Base-by-base conservation (phyloP, 2,797 vertebrate species). In the Psittacula echo region DNA sequence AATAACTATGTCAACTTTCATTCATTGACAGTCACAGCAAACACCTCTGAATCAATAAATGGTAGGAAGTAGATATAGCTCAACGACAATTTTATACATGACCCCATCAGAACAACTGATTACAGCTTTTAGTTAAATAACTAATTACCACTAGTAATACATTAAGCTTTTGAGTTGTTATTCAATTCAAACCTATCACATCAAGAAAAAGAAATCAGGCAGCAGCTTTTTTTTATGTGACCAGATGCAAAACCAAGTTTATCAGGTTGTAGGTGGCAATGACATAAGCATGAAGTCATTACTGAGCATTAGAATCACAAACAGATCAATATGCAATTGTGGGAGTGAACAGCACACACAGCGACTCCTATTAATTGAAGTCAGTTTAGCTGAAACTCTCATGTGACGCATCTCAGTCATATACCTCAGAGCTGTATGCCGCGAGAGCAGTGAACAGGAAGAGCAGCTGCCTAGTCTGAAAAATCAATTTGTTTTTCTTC, bases 391-490 rank as follows among this genome's bases (percentile, higher is more conserved):
- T 71, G 73, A 71, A 93, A 51, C 20, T 66, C 47, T 90, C 54
- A 26, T 20, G 39, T 56, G 64, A 87, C 0, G 0, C 42, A 47
- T 32, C 89, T 95, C 39, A 9, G 72, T 82, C 90, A 67, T 51
- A 58, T 12, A 96, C 53, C 78, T 51, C 0, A 2, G 79, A 94
- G 90, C 11, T 39, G 48, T 66, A 81, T 24, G 73, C 44, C 15
- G 3, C 54, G 17, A 18, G 7, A 91, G 56, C 16, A 39, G 12
- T 16, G 3, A 75, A 75, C 73, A 89, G 87, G 65, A 93, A 91
- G 50, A 96, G 91, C 82, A 96, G 87, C 18, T 79, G 79, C 79
- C 83, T 94, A 95, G 54, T 9, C 61, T 39, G 76, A 83, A 94
- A 90, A 81, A 74, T 37, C 24, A 72, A 16, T 83, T 37, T 1